Evolutionary conservation across 2,113 vertebrate species (phyloP).

Genomic region (Henicopernis longicauda): DNA sequence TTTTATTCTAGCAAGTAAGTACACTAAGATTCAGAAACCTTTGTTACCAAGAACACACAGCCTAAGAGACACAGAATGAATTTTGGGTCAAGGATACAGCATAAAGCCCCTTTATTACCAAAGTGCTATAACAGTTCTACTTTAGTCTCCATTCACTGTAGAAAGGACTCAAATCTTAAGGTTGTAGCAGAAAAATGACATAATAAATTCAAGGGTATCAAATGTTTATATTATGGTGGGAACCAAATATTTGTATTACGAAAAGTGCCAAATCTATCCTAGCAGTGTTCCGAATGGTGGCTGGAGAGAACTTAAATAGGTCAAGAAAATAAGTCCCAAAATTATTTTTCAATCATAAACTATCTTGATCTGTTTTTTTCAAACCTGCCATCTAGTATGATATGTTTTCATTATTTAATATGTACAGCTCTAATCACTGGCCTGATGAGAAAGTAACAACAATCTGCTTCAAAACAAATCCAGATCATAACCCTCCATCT

Average conservation of each 20-base stretch:
- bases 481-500: background rate
- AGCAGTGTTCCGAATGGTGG: background rate
- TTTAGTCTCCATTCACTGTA: background rate
- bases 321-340: background rate
- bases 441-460: background rate
- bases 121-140: background rate
- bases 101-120: background rate
- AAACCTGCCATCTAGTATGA: background rate
- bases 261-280: background rate
- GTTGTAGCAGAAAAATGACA: background rate
- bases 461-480: background rate
- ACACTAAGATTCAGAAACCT: background rate
- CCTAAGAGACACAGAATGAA: background rate
- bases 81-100: background rate
- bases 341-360: background rate
- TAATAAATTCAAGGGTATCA: background rate
- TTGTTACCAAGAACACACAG: background rate
- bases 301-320: background rate
- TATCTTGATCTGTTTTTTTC: background rate
- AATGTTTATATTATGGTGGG: background rate
- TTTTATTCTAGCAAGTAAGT: background rate
- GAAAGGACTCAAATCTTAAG: background rate
- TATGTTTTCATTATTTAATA: background rate
- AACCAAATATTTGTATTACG: background rate
- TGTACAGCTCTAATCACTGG: background rate